Percentiles rank a stretch among this genome's conserved stretches.
phyloP scores from a whole-genome alignment of 2,113 vertebrate species.

The Pterocles orientalis region DNA sequence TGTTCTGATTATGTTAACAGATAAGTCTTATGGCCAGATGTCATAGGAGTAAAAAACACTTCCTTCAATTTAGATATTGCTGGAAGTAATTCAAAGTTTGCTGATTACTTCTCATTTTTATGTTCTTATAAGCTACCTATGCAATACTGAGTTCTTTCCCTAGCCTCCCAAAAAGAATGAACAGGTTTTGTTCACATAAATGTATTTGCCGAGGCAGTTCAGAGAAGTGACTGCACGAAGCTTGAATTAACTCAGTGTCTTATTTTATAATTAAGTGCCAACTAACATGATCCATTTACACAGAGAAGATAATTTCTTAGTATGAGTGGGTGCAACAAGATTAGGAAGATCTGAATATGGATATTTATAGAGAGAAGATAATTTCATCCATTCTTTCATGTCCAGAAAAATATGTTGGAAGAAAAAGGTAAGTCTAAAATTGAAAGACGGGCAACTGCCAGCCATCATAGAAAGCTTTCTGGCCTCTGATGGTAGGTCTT shows the following conservation, averaged over 20 bases:
- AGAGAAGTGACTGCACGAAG: not conserved
- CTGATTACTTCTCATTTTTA: not conserved
- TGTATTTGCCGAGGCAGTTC: not conserved
- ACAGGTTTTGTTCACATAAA: not conserved
- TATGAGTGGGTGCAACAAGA: not conserved
- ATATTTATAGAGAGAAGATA: not conserved
- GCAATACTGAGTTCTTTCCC: not conserved
- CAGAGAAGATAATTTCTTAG: not conserved
- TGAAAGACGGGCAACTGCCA: not conserved
- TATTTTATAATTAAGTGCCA: conserved; percentile 7
- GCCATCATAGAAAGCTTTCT: not conserved
- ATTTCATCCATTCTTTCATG: not conserved
- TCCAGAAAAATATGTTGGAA: not conserved
- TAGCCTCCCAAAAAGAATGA: not conserved
- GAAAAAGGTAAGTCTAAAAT: not conserved
- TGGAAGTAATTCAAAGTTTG: not conserved
- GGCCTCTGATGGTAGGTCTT: not conserved
- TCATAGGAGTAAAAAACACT: not conserved
- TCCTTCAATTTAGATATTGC: not conserved
- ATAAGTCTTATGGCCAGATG: not conserved
- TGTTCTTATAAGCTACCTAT: not conserved
- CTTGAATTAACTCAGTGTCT: not conserved
- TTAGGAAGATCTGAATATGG: not conserved
- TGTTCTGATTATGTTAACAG: not conserved
- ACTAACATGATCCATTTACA: not conserved